Evolutionary conservation across 2,113 vertebrate genomes (phyloP), one percentile per base, ranked within the genome.

Genomic region (Circaetus cinerascens): DNA sequence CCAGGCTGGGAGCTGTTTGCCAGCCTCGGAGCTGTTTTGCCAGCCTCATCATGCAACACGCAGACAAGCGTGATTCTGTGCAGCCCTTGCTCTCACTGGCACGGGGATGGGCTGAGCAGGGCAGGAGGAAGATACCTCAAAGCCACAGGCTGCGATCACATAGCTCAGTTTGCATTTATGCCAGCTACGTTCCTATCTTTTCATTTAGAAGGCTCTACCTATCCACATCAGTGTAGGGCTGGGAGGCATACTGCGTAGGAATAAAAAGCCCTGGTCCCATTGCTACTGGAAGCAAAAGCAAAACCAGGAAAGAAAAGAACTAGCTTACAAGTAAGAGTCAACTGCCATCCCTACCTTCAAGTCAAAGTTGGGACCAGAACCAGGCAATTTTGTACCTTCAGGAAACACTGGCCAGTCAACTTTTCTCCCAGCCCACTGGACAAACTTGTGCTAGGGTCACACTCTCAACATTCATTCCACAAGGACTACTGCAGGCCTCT

Each of bases 1-100:
- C 90, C 95, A 73, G 78, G 62, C 95, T 34, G 62, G 77, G 66
- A 93, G 83, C 51, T 30, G 51, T 53, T 84, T 94, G 94, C 91
- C 94, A 89, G 63, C n/a, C 67, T 55, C 15, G 1, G 48, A 94
- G 15, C n/a, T 81, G 56, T 41, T 87, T 60, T 83, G 90, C 78
- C 94, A 90, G 81, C 57, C 59, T 73, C 85, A 55, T 23, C 91
- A 41, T 5, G 53, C 86, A 80, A 45, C 56, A 62, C 0, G 0
- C 62, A 89, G 69, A 51, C 57, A 30, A 53, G 55, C 0, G 0
- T 5, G 62, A 43, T 5, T 80, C 64, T 64, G 40, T 3, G 19
- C 79, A 77, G 86, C 72, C 60, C 89, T 74, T 3, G 0, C 53
- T 82, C 71, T 12, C 41, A 5, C 38, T 10, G 59, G 45, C 57